Percentiles rank a stretch among this genome's conserved stretches.
phyloP scores from a whole-genome alignment of 2,113 vertebrate genomes.

The Mungos mungo region DNA sequence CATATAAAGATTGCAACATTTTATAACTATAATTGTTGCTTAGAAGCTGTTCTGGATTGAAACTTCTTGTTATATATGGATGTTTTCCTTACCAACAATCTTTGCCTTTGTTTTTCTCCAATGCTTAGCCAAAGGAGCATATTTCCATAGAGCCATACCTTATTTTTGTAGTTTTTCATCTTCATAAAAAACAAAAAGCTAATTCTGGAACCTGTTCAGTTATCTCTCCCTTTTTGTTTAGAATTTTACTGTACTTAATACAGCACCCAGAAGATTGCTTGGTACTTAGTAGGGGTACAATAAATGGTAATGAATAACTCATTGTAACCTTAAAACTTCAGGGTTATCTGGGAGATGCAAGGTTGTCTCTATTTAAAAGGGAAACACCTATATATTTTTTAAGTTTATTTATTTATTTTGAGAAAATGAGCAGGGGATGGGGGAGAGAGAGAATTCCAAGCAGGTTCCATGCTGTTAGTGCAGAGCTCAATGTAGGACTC shows the following conservation, averaged over 20 bases:
- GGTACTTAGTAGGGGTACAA: neutral
- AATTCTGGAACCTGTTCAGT: neutral
- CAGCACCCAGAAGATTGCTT: neutral
- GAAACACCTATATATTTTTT: neutral
- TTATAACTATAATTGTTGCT: conserved; percentile 61
- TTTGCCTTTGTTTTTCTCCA: conserved; percentile 49
- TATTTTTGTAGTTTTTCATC: conserved; percentile 14
- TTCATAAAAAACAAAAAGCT: conserved; percentile 5
- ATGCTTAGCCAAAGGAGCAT: conserved; percentile 21
- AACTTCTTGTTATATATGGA: conserved; percentile 27
- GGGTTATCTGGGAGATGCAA: neutral
- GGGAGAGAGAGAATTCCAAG: too few relatives aligned
- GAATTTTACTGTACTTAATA: conserved; percentile 32
- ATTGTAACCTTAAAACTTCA: neutral
- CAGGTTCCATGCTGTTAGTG: too few relatives aligned
- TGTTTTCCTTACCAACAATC: conserved; percentile 24
- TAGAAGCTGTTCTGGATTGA: conserved; percentile 45
- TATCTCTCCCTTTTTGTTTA: conserved; percentile 57
- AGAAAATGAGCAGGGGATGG: too few relatives aligned
- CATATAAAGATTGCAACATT: conserved; percentile 41
- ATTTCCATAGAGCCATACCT: neutral
- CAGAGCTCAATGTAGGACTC: too few relatives aligned
- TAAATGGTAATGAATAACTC: neutral
- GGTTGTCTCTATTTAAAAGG: conserved; percentile 20
- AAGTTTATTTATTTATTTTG: too few relatives aligned